phyloP scores from a whole-genome alignment of 1,140 invertebrate species.

The Pollicipes pollicipes region DNA sequence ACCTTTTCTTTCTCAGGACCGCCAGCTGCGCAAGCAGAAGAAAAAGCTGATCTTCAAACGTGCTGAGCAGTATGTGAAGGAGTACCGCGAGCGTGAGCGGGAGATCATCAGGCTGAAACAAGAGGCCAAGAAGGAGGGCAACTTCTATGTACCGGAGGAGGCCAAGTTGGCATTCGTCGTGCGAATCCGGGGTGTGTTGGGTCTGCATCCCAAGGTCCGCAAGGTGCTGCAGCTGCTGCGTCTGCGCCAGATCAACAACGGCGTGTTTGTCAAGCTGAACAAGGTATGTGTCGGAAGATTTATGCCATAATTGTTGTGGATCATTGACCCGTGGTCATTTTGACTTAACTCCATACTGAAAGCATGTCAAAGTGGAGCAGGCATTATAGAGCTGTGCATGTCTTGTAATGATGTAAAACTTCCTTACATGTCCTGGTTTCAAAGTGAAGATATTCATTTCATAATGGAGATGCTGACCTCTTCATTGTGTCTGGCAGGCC shows the following conservation, averaged over 20 bases:
- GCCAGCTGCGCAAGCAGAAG: constrained; percentile 28
- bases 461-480: constrained; percentile 5
- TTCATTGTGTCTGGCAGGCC: constrained; percentile 31
- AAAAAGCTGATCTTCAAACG: constrained; percentile 52
- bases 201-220: constrained; percentile 72
- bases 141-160: constrained; percentile 92
- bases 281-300: constrained; percentile 32
- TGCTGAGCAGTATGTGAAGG: constrained; percentile 87
- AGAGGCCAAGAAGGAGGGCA: constrained; percentile 72
- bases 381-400: too few species aligned
- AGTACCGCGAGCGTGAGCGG: constrained; percentile 66
- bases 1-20: constrained; percentile 16
- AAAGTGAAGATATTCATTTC: too few species aligned
- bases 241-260: constrained; percentile 47
- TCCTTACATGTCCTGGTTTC: too few species aligned
- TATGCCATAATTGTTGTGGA: too few species aligned
- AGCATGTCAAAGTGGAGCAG: too few species aligned
- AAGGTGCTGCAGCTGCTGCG: constrained; percentile 74
- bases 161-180: constrained; percentile 90
- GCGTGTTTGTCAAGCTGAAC: constrained; percentile 47
- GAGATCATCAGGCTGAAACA: constrained; percentile 62
- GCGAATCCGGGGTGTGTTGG: constrained; percentile 94
- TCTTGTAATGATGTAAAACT: too few species aligned
- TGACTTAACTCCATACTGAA: too few species aligned
- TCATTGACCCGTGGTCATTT: too few species aligned